Evolutionary conservation across 2,113 vertebrate species (phyloP), one percentile per base, ranked within the genome.

Genomic region (Platycercus adscitus): DNA sequence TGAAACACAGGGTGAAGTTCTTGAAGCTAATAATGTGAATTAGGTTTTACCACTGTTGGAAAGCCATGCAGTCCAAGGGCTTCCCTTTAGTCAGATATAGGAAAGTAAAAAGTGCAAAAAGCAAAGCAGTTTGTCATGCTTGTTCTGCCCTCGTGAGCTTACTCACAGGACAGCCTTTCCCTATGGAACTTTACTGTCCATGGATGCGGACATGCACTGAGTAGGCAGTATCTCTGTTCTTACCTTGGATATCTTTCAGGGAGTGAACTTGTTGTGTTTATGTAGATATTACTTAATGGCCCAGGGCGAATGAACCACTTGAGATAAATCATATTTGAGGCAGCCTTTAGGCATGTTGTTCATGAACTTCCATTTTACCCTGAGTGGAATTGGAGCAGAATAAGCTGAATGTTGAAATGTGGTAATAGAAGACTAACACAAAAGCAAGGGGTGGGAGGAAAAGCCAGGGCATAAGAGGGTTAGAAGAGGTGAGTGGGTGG

Each of bases 331-430:
- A 37, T 69, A 49, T 88, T 80, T 79, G 70, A 89, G 86, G 76
- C 49, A 86, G 41, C 80, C 58, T 60, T 13, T 72, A 60, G 49
- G 35, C 53, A 81, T 46, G 63, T 68, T 76, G 61, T 75, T 93
- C 79, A 29, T 78, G 29, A 91, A 91, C 29, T 86, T 90, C 61
- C 87, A 17, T 93, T 85, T 84, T 91, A 64, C 82, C 58, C 68
- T 60, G 25, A 79, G 75, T 55, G 64, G 43, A 71, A 84, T n/a
- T 58, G 53, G 88, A 79, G 76, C 39, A 25, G 29, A 83, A 26
- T 61, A 92, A 77, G 26, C 35, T 76, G 44, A 50, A 72, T 55
- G 52, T 35, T 75, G 79, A 88, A 93, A 90, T 39, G 33, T 3
- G 0, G 25, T 68, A 23, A 64, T 55, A 47, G 64, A 77, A 94